Percentiles rank a stretch among this genome's conserved stretches.
phyloP scores from a whole-genome alignment of 2,888 invertebrate genomes.

The Nasonovia ribisnigri region DNA sequence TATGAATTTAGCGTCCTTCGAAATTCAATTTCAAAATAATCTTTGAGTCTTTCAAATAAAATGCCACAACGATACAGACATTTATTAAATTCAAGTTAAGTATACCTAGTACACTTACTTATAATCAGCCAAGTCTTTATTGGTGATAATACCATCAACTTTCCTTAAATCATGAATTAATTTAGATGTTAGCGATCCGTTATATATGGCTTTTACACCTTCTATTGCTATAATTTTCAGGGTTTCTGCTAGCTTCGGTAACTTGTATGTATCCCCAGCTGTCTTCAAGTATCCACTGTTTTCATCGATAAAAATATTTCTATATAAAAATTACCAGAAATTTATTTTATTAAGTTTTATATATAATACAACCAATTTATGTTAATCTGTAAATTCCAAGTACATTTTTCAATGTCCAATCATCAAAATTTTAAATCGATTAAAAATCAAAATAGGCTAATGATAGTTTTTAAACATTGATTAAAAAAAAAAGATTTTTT shows the following conservation, averaged over 20 bases:
- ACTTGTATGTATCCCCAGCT: slow-evolving; percentile 77
- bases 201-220: slow-evolving; percentile 81
- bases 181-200: slow-evolving; percentile 77
- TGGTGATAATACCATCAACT: slow-evolving; percentile 82
- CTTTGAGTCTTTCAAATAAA: background rate
- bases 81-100: background rate
- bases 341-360: background rate
- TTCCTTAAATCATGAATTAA: slow-evolving; percentile 79
- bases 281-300: slow-evolving; percentile 71
- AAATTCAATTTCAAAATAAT: background rate
- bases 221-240: slow-evolving; percentile 78
- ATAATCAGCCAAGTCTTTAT: slow-evolving; percentile 82
- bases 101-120: slow-evolving; percentile 72
- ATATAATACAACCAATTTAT: background rate
- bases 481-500: background rate
- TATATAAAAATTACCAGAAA: background rate
- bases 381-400: background rate
- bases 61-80: background rate
- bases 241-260: slow-evolving; percentile 79
- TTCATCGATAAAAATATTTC: slow-evolving; percentile 45
- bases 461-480: background rate
- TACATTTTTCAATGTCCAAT: background rate
- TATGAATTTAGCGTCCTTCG: background rate
- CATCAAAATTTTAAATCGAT: slow-evolving; percentile 67
- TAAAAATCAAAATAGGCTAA: background rate